phyloP scores from a whole-genome alignment of 1,140 invertebrate species.

The Drosophila sp. region DNA sequence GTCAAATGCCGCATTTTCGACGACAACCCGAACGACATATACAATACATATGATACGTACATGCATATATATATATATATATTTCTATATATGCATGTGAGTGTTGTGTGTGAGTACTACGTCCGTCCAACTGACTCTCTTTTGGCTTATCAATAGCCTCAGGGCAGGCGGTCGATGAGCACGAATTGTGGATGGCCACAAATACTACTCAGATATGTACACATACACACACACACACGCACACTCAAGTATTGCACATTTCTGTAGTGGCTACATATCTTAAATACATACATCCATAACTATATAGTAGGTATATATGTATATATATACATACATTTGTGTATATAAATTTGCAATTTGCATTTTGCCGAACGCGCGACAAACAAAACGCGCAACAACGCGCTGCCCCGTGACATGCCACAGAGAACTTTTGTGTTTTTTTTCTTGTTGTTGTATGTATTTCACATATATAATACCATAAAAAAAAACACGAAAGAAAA shows the following conservation, averaged over 20 bases:
- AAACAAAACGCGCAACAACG: conserved; percentile 49
- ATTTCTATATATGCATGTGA: conserved; percentile 20
- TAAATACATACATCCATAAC: conserved; percentile 41
- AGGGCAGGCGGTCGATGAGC: conserved; percentile 44
- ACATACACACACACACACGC: conserved; percentile 9
- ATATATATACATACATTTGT: not conserved
- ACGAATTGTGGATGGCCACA: conserved; percentile 44
- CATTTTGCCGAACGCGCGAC: conserved; percentile 35
- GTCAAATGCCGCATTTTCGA: conserved; percentile 79
- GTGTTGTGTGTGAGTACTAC: not conserved
- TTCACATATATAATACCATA: not conserved
- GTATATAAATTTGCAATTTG: conserved; percentile 28
- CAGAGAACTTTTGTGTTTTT: conserved; percentile 47
- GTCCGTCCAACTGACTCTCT: conserved; percentile 20
- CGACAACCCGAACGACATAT: conserved; percentile 36
- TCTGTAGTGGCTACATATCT: conserved; percentile 43
- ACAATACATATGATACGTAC: conserved; percentile 27
- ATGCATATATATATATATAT: conserved; percentile 6
- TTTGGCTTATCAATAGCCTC: conserved; percentile 43
- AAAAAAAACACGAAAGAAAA: conserved; percentile 13
- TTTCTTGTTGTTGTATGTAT: conserved; percentile 26
- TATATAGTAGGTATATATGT: conserved; percentile 26
- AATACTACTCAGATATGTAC: conserved; percentile 5
- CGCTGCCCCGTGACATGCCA: conserved; percentile 66
- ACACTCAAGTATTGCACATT: conserved; percentile 46